Conservation (phyloP, 2,113 vertebrate genomes). For the Motacilla tschutschensis region DNA sequence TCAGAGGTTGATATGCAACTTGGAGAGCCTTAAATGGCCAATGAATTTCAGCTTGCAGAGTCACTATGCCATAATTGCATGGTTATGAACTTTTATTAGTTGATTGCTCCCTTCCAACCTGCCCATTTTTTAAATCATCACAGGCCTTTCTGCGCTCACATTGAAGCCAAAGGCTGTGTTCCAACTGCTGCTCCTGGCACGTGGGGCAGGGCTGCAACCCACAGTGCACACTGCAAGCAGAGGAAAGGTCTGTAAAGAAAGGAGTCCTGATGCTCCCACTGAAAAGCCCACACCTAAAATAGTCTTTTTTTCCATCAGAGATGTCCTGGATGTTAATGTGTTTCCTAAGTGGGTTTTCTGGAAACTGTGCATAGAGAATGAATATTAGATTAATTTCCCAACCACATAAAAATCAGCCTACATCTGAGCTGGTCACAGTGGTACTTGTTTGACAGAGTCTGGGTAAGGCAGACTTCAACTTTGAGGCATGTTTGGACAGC, state of each 20-base stretch:
- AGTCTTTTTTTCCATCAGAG: neutral
- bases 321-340: neutral
- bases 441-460: neutral
- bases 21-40: neutral
- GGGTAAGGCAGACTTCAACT: neutral
- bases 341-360: neutral
- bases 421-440: neutral
- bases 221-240: rapidly evolving
- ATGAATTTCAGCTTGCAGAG: conserved; percentile 20
- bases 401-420: neutral
- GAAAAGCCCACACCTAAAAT: neutral
- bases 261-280: neutral
- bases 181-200: neutral
- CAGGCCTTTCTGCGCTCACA: neutral
- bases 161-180: neutral
- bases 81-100: conserved; percentile 28
- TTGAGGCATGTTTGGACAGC: neutral
- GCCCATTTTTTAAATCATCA: conserved; percentile 9
- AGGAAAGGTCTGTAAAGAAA: neutral
- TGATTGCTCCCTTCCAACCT: conserved; percentile 10
- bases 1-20: neutral
- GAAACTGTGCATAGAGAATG: neutral
- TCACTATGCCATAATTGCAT: neutral
- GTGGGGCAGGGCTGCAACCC: neutral
- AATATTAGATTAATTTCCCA: neutral